phyloP scores from a whole-genome alignment of 2,888 invertebrate genomes.

The Geophilus truncorum region DNA sequence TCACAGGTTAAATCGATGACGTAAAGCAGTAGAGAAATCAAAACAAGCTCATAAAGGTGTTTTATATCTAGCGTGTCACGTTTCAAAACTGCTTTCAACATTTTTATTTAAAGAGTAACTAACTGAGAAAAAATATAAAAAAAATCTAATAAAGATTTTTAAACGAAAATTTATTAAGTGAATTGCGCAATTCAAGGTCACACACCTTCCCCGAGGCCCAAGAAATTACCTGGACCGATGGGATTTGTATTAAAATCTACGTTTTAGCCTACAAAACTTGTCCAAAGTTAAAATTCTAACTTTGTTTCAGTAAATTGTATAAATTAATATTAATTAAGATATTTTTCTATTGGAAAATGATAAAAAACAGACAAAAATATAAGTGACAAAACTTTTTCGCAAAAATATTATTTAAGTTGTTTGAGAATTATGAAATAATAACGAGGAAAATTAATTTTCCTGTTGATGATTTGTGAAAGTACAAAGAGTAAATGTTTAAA shows the following conservation, averaged over 20 bases:
- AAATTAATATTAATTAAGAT: no score
- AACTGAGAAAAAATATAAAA: neutral
- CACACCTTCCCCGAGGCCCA: neutral
- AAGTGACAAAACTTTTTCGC: no score
- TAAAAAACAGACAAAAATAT: no score
- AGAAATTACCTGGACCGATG: neutral
- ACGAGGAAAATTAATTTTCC: no score
- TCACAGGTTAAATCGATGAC: neutral
- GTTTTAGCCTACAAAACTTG: neutral
- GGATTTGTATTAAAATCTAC: neutral
- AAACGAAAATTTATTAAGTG: neutral
- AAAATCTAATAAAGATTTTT: neutral
- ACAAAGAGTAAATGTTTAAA: no score
- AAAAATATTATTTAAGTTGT: no score
- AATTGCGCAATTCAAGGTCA: slow-evolving; percentile 10
- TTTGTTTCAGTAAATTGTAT: no score
- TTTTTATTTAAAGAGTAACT: neutral
- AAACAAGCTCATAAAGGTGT: neutral
- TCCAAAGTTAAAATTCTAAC: neutral
- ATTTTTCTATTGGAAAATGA: no score
- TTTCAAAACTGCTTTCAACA: neutral
- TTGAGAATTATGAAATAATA: no score
- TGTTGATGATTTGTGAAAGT: no score
- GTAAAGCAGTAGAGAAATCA: neutral
- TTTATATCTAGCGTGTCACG: neutral